Conservation (phyloP, 2,113 vertebrate species). For the Motacilla tschutschensis region DNA sequence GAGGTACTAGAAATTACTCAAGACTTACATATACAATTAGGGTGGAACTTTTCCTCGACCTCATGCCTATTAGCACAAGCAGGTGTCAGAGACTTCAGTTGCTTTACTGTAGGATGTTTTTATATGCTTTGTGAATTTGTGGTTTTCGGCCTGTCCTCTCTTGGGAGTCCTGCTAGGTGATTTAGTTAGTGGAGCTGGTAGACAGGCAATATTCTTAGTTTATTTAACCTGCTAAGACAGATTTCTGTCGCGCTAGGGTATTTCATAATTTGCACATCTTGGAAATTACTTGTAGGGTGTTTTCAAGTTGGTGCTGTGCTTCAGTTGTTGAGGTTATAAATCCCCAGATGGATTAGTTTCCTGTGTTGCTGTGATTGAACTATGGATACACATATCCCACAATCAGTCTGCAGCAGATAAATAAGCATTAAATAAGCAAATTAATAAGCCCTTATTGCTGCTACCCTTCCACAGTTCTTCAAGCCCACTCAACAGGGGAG, state of each 20-base stretch:
- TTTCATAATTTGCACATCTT: background rate
- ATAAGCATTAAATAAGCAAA: background rate
- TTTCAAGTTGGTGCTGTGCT: background rate
- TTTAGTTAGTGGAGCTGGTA: background rate
- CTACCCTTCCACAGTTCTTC: background rate
- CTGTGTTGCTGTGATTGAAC: background rate
- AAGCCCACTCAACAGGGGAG: rapidly evolving
- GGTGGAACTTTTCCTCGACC: background rate
- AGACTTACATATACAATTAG: background rate
- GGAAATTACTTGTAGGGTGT: background rate
- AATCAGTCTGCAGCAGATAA: background rate
- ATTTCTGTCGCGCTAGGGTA: background rate
- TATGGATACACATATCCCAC: background rate
- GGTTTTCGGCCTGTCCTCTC: background rate
- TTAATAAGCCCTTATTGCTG: background rate
- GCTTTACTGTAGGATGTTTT: background rate
- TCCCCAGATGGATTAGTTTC: background rate
- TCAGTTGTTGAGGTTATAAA: background rate
- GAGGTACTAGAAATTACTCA: background rate
- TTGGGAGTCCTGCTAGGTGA: background rate
- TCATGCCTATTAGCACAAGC: rapidly evolving
- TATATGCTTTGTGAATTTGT: background rate
- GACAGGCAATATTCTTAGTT: background rate
- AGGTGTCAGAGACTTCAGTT: background rate
- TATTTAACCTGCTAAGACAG: background rate